Evolutionary conservation across 2,888 invertebrate species (phyloP).

Genomic region (Adineta ricciae): DNA sequence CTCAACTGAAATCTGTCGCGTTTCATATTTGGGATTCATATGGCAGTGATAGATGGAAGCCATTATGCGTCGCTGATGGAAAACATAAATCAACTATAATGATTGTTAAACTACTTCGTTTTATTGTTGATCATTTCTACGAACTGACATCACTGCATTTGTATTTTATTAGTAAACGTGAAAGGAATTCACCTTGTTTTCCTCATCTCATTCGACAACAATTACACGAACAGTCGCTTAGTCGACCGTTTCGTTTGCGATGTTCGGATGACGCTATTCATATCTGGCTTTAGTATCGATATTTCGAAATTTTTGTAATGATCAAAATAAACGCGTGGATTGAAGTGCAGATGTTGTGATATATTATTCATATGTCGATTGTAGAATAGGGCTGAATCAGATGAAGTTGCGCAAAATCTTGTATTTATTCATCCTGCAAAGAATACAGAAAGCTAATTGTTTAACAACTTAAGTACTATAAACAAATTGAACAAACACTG

Average conservation of each 20-base stretch:
- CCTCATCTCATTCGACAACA: not conserved
- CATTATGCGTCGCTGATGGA: not conserved
- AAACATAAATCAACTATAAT: not conserved
- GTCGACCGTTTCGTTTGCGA: not conserved
- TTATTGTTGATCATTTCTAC: not conserved
- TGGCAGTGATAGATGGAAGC: too few relatives aligned
- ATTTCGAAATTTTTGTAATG: too few relatives aligned
- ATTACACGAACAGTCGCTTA: not conserved
- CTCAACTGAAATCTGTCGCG: not conserved
- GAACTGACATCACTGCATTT: not conserved
- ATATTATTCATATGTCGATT: too few relatives aligned
- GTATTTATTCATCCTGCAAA: too few relatives aligned
- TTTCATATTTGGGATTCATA: not conserved
- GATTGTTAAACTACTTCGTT: not conserved
- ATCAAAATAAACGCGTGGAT: too few relatives aligned
- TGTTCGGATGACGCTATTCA: not conserved
- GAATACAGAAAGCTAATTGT: too few relatives aligned
- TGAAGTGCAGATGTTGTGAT: too few relatives aligned
- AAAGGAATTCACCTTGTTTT: not conserved
- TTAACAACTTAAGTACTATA: too few relatives aligned
- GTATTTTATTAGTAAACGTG: not conserved
- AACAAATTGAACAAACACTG: too few relatives aligned
- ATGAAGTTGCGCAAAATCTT: too few relatives aligned
- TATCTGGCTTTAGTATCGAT: not conserved
- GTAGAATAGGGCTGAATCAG: too few relatives aligned